Evolutionary conservation across 2,888 invertebrate species (phyloP).

Genomic region (Xestobium rufovillosum): DNA sequence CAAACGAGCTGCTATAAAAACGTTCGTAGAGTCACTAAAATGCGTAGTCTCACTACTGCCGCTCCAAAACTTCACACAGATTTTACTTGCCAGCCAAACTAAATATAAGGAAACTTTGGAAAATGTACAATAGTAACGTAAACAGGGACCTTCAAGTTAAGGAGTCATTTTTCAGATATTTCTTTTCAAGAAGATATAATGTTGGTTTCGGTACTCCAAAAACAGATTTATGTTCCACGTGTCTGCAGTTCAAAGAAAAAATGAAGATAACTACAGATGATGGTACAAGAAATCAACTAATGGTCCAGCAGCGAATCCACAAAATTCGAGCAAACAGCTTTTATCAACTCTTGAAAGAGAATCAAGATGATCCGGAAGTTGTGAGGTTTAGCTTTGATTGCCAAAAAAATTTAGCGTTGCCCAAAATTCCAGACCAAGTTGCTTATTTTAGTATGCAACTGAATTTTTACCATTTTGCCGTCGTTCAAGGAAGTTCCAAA

Average conservation of each 20-base stretch:
- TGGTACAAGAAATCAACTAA: constrained; percentile 2
- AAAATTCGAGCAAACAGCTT: constrained; percentile 4
- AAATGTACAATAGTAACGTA: constrained; percentile 10
- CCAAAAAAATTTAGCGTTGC: constrained; percentile 2
- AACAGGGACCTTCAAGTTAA: constrained; percentile 13
- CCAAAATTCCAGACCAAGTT: constrained; percentile 5
- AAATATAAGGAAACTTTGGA: constrained; percentile 20
- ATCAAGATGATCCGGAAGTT: constrained; percentile 3
- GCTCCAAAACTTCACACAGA: constrained; percentile 13
- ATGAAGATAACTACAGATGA: constrained; percentile 4
- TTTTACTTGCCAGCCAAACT: constrained; percentile 19
- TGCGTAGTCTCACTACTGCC: constrained; percentile 27
- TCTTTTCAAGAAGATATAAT: constrained; percentile 21
- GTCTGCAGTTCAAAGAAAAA: constrained; percentile 3
- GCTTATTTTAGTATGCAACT: constrained; percentile 7
- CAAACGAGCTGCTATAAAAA: no score
- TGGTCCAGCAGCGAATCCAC: constrained; percentile 4
- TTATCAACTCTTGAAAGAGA: constrained; percentile 2
- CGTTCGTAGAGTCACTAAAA: no score
- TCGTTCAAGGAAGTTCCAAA: constrained; percentile 17
- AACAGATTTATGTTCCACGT: constrained; percentile 5
- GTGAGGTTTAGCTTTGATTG: constrained; percentile 2
- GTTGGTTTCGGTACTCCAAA: constrained; percentile 21
- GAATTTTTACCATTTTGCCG: no score
- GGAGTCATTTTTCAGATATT: constrained; percentile 17